Conservation (phyloP, 2,113 vertebrate species). For the Takifugu flavidus region DNA sequence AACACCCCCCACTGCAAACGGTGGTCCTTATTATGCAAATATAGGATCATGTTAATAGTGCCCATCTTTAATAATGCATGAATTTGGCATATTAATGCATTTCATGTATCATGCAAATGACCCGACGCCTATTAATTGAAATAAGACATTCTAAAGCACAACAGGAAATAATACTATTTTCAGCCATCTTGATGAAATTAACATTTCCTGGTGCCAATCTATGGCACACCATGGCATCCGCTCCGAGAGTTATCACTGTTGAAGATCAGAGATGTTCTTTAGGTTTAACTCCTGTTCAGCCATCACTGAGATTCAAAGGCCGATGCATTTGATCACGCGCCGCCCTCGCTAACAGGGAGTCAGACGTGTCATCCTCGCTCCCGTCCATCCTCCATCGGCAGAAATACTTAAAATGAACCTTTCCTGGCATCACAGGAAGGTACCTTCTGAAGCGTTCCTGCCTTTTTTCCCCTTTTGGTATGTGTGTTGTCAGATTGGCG, state of each 20-base stretch:
- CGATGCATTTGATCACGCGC: constrained; percentile 31
- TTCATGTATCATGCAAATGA: constrained; percentile 66
- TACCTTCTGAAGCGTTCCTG: constrained; percentile 45
- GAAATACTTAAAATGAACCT: constrained; percentile 44
- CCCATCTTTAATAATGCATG: constrained; percentile 74
- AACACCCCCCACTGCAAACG: constrained; percentile 62
- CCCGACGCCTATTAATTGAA: constrained; percentile 52
- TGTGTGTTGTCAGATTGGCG: constrained; percentile 51
- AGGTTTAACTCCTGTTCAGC: constrained; percentile 25
- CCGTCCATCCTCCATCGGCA: constrained; percentile 18
- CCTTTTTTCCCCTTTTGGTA: constrained; percentile 18
- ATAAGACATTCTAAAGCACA: constrained; percentile 21
- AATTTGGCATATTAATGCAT: constrained; percentile 69
- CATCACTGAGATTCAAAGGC: constrained; percentile 28
- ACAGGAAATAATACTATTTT: not conserved
- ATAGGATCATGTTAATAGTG: constrained; percentile 69
- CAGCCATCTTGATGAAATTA: not conserved
- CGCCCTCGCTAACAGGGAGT: constrained; percentile 35
- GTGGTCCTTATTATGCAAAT: constrained; percentile 70
- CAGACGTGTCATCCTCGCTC: constrained; percentile 43
- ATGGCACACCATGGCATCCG: not conserved
- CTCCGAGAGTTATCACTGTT: constrained; percentile 3
- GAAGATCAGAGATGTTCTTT: constrained; percentile 27
- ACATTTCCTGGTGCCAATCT: not conserved
- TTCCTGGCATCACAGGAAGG: constrained; percentile 49